Base-by-base conservation (phyloP, 2,888 invertebrate species). In the Charanyca ferruginea region DNA sequence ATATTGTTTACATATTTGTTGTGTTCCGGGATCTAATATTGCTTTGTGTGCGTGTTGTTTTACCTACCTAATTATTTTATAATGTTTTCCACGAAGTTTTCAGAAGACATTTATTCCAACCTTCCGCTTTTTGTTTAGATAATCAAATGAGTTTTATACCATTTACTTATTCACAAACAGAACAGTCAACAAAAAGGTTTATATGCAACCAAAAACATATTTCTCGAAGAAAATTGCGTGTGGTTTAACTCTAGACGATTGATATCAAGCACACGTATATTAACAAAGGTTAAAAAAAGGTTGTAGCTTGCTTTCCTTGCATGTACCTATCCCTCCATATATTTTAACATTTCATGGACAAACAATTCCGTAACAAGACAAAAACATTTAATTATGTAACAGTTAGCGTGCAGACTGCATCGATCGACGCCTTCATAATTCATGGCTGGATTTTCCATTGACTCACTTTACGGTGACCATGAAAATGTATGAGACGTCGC, bases 361-460 rank as follows among this genome's bases (percentile, higher is more conserved):
- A 58, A 49, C 35, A 62, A 63, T 65, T 42, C 45, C 53, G 47
- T 20, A 64, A 51, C 47, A 69, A 73, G 65, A 67, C 58, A 47
- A 73, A 79, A 73, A 47, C n/a, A n/a, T 35, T 73, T 58, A 78
- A 79, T 69, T 80, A 76, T 76, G 67, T 76, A 79, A 83, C 58
- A 35, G 66, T 32, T 82, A 25, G 84, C 88, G 87, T 87, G 88
- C 73, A 88, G 87, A 86, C 87, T 60, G 53, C 71, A 87, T 88
- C 86, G 88, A 88, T 86, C 88, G 82, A 5, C 3, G 58, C 60
- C 58, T 83, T 75, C 83, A 83, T 84, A 84, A 88, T 88, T 86
- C 86, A 87, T 75, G 73, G 71, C 32, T 72, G 86, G 83, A 79
- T 67, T 88, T 86, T 48, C 87, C 88, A 80, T 84, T 86, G 84